Conservation (phyloP, 2,888 invertebrate genomes). For the Patella ulyssiponensis region DNA sequence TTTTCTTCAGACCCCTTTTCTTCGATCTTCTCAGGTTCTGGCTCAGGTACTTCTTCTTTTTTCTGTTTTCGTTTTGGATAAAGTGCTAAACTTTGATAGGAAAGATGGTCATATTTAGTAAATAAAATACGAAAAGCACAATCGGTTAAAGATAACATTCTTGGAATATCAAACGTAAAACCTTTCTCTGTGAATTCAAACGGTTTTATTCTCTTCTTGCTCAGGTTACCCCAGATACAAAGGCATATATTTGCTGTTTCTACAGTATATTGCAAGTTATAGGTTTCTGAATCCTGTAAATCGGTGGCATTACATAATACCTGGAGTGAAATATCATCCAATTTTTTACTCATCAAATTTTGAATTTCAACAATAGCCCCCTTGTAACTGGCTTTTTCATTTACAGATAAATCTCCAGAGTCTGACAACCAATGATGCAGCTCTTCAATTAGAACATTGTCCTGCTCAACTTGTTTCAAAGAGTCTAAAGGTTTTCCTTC, state of each 20-base stretch:
- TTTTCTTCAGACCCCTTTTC: conserved; percentile 44
- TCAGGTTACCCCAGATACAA: conserved; percentile 72
- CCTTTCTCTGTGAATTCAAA: conserved; percentile 66
- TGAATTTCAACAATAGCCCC: conserved; percentile 67
- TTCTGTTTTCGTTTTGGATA: conserved; percentile 59
- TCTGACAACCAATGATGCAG: conserved; percentile 35
- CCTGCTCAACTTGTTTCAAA: conserved; percentile 62
- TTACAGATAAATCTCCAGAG: conserved; percentile 17
- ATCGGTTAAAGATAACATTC: conserved; percentile 65
- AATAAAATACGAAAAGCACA: conserved; percentile 66
- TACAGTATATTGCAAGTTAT: conserved; percentile 66
- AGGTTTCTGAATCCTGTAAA: conserved; percentile 66
- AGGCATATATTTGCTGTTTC: conserved; percentile 62
- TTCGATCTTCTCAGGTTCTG: conserved; percentile 33
- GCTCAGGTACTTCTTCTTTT: conserved; percentile 31
- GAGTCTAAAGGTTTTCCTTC: conserved; percentile 59
- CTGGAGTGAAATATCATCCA: conserved; percentile 65
- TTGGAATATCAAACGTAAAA: conserved; percentile 70
- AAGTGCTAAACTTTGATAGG: conserved; percentile 60
- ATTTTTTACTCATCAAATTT: conserved; percentile 61
- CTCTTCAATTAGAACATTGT: conserved; percentile 58
- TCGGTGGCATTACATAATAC: conserved; percentile 64
- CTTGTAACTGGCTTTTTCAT: neutral
- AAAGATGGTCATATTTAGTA: conserved; percentile 70
- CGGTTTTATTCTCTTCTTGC: conserved; percentile 71